phyloP scores from a whole-genome alignment of 2,797 vertebrate genomes.

The Cichlasoma orientale region DNA sequence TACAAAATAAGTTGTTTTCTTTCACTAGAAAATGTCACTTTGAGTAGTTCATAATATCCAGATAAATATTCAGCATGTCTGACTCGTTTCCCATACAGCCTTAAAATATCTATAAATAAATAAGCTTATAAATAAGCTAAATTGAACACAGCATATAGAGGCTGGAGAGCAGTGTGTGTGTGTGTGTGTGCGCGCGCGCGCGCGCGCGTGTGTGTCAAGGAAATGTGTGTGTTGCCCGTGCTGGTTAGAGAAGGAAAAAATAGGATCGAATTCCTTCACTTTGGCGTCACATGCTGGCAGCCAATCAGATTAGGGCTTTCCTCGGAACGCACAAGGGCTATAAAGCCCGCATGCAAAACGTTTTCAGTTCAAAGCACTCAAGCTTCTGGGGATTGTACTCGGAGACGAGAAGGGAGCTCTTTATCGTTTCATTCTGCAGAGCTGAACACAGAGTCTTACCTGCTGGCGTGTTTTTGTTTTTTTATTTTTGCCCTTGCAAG shows the following conservation, averaged over 20 bases:
- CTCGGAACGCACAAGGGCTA: slow-evolving; percentile 46
- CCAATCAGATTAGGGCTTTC: slow-evolving; percentile 70
- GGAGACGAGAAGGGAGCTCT: slow-evolving; percentile 59
- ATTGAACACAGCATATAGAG: slow-evolving; percentile 7
- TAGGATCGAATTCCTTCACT: slow-evolving; percentile 67
- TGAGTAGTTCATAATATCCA: not conserved
- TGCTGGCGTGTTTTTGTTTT: slow-evolving; percentile 29
- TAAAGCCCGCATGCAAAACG: slow-evolving; percentile 61
- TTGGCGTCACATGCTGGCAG: slow-evolving; percentile 60
- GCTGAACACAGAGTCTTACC: slow-evolving; percentile 29
- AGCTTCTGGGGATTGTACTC: slow-evolving; percentile 74
- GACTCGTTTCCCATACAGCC: not conserved
- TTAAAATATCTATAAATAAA: slow-evolving; percentile 13
- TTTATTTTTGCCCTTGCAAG: slow-evolving; percentile 1
- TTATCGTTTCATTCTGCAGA: slow-evolving; percentile 44
- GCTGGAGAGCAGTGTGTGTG: slow-evolving; percentile 7
- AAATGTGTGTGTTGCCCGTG: slow-evolving; percentile 21
- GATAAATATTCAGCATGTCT: not conserved
- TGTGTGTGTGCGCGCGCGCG: slow-evolving; percentile 20
- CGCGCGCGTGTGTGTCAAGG: slow-evolving; percentile 15
- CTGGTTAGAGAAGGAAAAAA: slow-evolving; percentile 18
- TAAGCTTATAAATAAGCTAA: slow-evolving; percentile 3
- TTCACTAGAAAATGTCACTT: not conserved
- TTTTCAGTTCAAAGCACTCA: slow-evolving; percentile 72
- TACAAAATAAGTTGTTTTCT: not conserved